phyloP scores from a whole-genome alignment of 1,140 invertebrate genomes.

The Brachionus asplanchnoidis region DNA sequence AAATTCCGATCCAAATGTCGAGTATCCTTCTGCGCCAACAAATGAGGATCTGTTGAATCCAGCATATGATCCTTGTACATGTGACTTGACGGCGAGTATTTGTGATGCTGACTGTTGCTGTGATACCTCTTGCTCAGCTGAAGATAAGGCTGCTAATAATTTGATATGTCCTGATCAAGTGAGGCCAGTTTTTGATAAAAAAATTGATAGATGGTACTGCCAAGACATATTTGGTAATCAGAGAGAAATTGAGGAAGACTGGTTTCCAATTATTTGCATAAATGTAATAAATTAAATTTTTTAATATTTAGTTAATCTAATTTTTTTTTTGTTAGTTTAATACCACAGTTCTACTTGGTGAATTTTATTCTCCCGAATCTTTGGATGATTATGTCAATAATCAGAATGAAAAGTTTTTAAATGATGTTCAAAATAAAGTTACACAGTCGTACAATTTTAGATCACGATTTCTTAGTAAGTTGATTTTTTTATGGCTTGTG shows the following conservation, averaged over 20 bases:
- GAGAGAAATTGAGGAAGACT: background rate
- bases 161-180: background rate
- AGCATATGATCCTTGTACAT: constrained; percentile 15
- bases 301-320: background rate
- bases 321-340: constrained; percentile 26
- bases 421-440: background rate
- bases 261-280: constrained; percentile 37
- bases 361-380: constrained; percentile 16
- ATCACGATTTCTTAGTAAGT: constrained; percentile 12
- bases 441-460: background rate
- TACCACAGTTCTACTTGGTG: constrained; percentile 17
- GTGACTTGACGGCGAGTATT: background rate
- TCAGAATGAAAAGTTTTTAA: constrained; percentile 16
- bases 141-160: background rate
- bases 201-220: background rate
- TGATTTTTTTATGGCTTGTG: background rate
- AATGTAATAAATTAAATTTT: background rate
- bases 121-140: background rate
- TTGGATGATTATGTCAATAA: background rate
- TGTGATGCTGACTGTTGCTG: constrained; percentile 37
- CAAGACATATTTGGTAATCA: background rate
- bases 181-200: background rate
- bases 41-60: constrained; percentile 3
- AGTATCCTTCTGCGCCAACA: background rate
- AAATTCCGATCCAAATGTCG: background rate